These are phyloP conservation scores for Chirona hameri DNA, from an alignment of 2,888 invertebrate genomes.

Conservation along the genomic window DNA sequence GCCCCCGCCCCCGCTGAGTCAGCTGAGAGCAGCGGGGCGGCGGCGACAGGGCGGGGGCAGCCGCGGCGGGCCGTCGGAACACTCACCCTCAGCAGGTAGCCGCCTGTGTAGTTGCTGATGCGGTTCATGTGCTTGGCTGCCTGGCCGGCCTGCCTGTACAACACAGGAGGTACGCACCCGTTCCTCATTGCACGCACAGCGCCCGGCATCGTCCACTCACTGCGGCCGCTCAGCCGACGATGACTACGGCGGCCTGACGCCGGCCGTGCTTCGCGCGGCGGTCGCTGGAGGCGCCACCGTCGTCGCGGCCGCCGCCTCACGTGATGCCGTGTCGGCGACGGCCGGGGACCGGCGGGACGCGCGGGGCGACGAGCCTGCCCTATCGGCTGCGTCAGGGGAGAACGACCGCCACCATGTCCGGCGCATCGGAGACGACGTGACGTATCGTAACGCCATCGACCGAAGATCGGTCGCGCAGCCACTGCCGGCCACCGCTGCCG, in stretches of 20 bases:
- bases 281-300: background rate
- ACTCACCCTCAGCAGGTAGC: conserved; percentile 26
- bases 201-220: background rate
- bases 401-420: background rate
- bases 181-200: conserved; percentile 1
- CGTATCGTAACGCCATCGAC: background rate
- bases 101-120: conserved; percentile 13
- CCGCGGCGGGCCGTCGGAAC: background rate
- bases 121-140: conserved; percentile 2
- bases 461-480: background rate
- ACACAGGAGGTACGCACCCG: background rate
- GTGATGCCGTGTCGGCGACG: conserved; percentile 2
- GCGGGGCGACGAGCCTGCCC: background rate
- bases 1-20: background rate
- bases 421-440: background rate
- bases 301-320: background rate
- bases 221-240: background rate
- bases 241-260: background rate
- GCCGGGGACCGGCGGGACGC: background rate
- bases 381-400: background rate
- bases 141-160: background rate
- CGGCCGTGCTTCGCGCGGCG: background rate
- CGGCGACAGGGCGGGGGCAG: background rate
- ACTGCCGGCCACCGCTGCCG: background rate
- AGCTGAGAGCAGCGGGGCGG: background rate